Base-by-base conservation (phyloP, 2,888 invertebrate genomes). In the Callyntrura sp. region DNA sequence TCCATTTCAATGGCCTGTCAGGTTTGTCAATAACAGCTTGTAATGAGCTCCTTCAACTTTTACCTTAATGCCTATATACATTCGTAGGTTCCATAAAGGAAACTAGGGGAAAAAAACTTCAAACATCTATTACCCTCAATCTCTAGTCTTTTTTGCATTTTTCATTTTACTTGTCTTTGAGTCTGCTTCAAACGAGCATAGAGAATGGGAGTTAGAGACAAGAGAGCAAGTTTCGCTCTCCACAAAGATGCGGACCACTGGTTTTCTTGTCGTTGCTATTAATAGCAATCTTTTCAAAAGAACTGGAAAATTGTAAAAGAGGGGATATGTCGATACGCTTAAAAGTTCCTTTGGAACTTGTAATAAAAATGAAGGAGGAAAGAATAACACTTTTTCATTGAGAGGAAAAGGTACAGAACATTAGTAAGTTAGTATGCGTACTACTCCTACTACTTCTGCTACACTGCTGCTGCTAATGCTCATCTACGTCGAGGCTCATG, bases 1-100 rank as follows among this genome's bases (percentile, higher is more conserved):
- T 87, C 87, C 70, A 84, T 88, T 88, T 76, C 88, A 88, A 88
- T 84, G 84, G 83, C 88, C 83, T 88, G 84, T 88, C 88, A 88
- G 84, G 83, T 83, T 87, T 87, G 88, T 88, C 88, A 88, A 88
- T 88, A 88, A 84, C 88, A 84, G 78, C 35, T 65, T 43, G 84
- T 88, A 88, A 88, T 88, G 88, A 84, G 88, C 83, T 84, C 83
- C 68, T 88, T 87, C 81, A 79, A 70, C 87, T 81, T 87, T 87
- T 87, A 87, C 87, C 79, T 87, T 70, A 62, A 62, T 62, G 45
- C 78, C 55, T 81, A 85, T n/a, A 48, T 51, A 85, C 45, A 62
- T 65, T 65, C 45, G 76, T 20, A 85, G 73, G 73, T 28, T 62
- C 17, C 45, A 48, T 82, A 23, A 65, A 82, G 65, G 82, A 45